These are phyloP conservation scores for Marmota flaviventris DNA, from an alignment of 2,113 vertebrate genomes.

Conservation along the genomic window DNA sequence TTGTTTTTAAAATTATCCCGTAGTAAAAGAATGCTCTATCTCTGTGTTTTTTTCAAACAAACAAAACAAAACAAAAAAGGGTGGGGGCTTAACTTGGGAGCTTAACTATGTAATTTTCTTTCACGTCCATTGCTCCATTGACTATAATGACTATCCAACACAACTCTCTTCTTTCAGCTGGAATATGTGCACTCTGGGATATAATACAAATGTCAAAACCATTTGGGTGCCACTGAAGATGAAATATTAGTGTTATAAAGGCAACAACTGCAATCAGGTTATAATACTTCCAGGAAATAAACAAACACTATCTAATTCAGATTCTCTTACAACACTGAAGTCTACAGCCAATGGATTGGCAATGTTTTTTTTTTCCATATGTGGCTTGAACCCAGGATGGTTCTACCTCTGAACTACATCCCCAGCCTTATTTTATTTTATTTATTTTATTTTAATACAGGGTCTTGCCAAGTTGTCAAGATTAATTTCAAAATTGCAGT, in stretches of 20 bases:
- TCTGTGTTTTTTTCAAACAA: slow-evolving; percentile 8
- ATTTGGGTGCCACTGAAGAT: slow-evolving; percentile 31
- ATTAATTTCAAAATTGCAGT: no score
- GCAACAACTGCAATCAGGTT: slow-evolving; percentile 34
- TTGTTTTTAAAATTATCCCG: not conserved
- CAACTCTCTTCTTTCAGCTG: slow-evolving; percentile 12
- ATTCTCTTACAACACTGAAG: slow-evolving; percentile 8
- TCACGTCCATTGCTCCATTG: not conserved
- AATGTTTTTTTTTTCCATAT: not conserved
- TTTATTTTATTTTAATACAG: no score
- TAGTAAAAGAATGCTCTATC: not conserved
- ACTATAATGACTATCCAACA: slow-evolving; percentile 64
- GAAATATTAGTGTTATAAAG: slow-evolving; percentile 70
- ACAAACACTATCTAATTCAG: slow-evolving; percentile 31
- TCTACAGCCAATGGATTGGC: slow-evolving; percentile 27
- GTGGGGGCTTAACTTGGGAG: slow-evolving; percentile 27
- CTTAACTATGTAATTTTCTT: slow-evolving; percentile 47
- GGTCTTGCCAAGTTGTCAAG: no score
- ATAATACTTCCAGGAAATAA: slow-evolving; percentile 67
- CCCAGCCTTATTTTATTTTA: no score
- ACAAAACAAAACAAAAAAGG: not conserved
- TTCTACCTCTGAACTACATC: no score
- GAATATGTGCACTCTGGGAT: slow-evolving; percentile 47
- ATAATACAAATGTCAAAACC: slow-evolving; percentile 66
- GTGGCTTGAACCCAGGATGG: no score